Percentiles rank a stretch among this genome's conserved stretches.
Conservation (phyloP, 2,888 invertebrate species). For the Plebejus anna region DNA sequence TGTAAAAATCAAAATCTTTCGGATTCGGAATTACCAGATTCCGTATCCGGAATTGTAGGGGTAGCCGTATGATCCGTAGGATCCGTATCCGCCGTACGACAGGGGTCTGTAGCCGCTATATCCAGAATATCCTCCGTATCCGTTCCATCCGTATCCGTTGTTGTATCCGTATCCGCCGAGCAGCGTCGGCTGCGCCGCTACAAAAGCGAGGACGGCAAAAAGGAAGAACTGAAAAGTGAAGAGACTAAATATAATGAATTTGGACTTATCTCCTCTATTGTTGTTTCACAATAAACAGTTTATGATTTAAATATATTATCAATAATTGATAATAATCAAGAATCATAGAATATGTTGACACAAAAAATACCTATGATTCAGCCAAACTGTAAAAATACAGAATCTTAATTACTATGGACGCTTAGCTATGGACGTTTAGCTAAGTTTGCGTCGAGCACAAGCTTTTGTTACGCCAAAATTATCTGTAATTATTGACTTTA, state of each 20-base stretch:
- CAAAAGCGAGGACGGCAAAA: constrained; percentile 67
- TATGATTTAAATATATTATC: too few species aligned
- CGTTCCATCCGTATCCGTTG: constrained; percentile 51
- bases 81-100: constrained; percentile 4
- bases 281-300: too few species aligned
- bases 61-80: constrained; percentile 4
- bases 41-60: constrained; percentile 9
- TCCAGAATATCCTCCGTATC: constrained; percentile 32
- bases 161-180: constrained; percentile 61
- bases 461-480: too few species aligned
- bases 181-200: constrained; percentile 68
- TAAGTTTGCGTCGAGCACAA: too few species aligned
- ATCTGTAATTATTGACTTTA: too few species aligned
- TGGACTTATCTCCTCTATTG: too few species aligned
- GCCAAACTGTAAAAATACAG: too few species aligned
- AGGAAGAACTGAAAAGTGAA: constrained; percentile 62
- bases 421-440: too few species aligned
- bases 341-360: too few species aligned
- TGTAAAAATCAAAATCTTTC: not conserved
- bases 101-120: constrained; percentile 54
- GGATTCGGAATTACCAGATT: not conserved
- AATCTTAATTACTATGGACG: too few species aligned
- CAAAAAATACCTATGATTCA: too few species aligned
- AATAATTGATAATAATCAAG: too few species aligned
- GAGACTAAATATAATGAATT: not conserved